phyloP scores from a whole-genome alignment of 2,113 vertebrate species.

The Cavia aperea region DNA sequence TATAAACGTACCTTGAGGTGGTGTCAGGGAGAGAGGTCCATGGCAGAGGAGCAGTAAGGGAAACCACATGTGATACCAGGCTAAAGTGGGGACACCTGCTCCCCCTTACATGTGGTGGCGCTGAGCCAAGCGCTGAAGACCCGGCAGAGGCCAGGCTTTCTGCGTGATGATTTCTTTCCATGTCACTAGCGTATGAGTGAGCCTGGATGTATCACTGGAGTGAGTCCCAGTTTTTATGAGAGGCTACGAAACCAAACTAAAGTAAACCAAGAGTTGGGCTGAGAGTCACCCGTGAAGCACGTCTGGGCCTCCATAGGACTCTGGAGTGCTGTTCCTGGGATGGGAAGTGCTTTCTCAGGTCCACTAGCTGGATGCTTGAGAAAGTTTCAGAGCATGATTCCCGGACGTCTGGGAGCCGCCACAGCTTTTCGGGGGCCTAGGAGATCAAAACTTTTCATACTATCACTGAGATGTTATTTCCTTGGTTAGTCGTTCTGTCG shows the following conservation, averaged over 20 bases:
- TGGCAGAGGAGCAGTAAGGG: neutral
- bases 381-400: conserved; percentile 32
- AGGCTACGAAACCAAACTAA: conserved; percentile 39
- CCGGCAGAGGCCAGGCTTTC: neutral
- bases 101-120: neutral
- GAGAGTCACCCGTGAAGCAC: conserved; percentile 32
- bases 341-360: conserved; percentile 1
- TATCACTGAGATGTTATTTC: neutral
- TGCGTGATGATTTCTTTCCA: neutral
- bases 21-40: neutral
- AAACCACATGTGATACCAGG: neutral
- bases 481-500: neutral
- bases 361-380: neutral
- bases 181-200: conserved; percentile 35
- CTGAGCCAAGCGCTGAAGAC: neutral
- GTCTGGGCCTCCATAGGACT: neutral
- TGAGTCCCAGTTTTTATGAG: conserved; percentile 50
- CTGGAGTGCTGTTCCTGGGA: neutral
- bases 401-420: neutral
- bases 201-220: conserved; percentile 25
- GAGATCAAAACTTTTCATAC: conserved; percentile 16
- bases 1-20: neutral
- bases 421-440: neutral
- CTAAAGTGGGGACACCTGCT: neutral
- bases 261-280: conserved; percentile 56